Conservation (phyloP, 2,797 vertebrate species). For the Mormyrus proboscirostris region DNA sequence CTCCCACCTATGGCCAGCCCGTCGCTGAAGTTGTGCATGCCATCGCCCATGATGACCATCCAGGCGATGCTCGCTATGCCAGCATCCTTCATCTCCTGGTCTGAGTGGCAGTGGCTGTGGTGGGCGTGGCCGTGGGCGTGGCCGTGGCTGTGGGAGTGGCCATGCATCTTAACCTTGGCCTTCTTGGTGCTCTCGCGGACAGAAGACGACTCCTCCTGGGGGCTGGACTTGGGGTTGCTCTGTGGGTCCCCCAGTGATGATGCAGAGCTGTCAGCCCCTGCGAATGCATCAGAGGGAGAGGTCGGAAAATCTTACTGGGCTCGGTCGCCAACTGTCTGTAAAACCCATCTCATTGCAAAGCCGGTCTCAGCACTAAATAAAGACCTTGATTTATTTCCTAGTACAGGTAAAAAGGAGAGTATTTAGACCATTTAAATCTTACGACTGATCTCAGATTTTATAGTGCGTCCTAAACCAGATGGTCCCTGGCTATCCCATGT, state of each 20-base stretch:
- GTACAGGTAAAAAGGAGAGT: not conserved
- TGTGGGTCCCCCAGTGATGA: constrained; percentile 73
- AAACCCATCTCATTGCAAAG: not conserved
- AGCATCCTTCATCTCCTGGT: constrained; percentile 91
- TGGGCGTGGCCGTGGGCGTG: constrained; percentile 83
- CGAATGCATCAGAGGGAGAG: not conserved
- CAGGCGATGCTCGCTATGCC: constrained; percentile 96
- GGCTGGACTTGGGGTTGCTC: constrained; percentile 69
- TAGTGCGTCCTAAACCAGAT: not conserved
- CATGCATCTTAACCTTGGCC: constrained; percentile 63
- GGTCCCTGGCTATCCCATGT: not conserved
- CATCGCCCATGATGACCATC: constrained; percentile 99
- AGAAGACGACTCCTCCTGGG: constrained; percentile 23
- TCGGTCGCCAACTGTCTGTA: not conserved
- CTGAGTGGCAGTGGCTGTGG: constrained; percentile 90
- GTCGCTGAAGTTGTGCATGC: constrained; percentile 98
- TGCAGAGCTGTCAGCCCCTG: constrained; percentile 67
- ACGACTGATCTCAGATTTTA: not conserved
- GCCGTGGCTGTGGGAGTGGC: constrained; percentile 58
- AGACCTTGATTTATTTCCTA: not conserved
- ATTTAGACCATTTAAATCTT: not conserved
- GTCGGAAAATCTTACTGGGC: not conserved
- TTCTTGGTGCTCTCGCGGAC: constrained; percentile 45
- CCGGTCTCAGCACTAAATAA: not conserved
- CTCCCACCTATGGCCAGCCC: constrained; percentile 89